Conservation (phyloP, 2,113 vertebrate species). For the Nycticebus coucang region DNA sequence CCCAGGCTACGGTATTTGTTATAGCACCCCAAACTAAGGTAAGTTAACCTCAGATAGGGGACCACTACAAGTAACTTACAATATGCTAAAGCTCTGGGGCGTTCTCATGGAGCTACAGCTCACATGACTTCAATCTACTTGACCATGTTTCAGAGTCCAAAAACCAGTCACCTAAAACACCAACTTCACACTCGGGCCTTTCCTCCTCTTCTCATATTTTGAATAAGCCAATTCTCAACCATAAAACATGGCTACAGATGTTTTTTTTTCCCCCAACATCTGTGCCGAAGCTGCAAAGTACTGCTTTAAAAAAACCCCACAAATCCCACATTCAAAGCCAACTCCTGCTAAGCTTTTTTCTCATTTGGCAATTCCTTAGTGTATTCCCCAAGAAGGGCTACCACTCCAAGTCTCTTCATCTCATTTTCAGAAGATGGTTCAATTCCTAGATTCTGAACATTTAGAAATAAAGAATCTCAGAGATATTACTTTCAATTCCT, state of each 20-base stretch:
- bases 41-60: neutral
- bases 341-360: conserved; percentile 1
- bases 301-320: neutral
- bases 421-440: conserved; percentile 21
- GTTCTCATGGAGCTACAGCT: neutral
- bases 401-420: neutral
- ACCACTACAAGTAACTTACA: conserved; percentile 28
- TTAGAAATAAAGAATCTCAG: conserved; percentile 40
- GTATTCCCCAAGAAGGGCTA: neutral
- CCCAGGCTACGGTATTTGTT: neutral
- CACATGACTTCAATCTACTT: conserved; percentile 44
- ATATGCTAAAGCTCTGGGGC: neutral
- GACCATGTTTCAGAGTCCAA: conserved; percentile 15
- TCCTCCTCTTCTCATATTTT: neutral
- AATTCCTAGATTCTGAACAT: neutral
- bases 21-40: neutral
- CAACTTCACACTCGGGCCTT: neutral
- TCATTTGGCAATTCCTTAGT: conserved; percentile 12
- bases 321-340: conserved; percentile 1
- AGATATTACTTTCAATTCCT: neutral
- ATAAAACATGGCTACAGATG: neutral
- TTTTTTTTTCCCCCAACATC: conserved; percentile 7
- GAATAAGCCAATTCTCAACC: conserved; percentile 10
- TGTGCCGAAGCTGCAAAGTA: conserved; percentile 27
- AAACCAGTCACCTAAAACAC: conserved; percentile 40